Evolutionary conservation across 1,140 invertebrate genomes (phyloP), one percentile per base, ranked within the genome.

Genomic region (Temnothorax curvispinosus): DNA sequence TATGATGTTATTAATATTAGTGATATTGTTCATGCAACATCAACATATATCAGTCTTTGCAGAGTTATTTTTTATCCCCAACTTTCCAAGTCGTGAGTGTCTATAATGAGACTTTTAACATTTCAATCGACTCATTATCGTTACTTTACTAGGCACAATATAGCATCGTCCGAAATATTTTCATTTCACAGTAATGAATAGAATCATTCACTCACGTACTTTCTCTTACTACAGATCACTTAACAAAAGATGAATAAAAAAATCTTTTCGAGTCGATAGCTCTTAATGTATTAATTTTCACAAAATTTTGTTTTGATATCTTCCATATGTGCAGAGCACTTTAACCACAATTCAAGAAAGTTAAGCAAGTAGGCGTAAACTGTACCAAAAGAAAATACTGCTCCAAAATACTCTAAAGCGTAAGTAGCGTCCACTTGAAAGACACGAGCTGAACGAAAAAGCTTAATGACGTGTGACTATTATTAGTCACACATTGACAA

Each of bases 401-500:
- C 77, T 69, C 77, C 47, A 54, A 80, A 80, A 80, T 80, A 47
- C 6, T 69, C n/a, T 13, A 8, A n/a, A 41, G 35, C 13, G 2
- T 35, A 32, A 81, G 13, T n/a, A 35, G 47, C 47, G 56, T 27
- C 52, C 50, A 56, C n/a, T 35, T 54, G 52, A 56, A 65, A 56
- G 50, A 47, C 38, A 32, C 50, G 65, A 69, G 21, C 41, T 54
- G 77, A 81, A 81, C 38, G 78, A 21, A 74, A 38, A 47, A 47
- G 44, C 18, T 84, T 84, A 84, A 75, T 47, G 80, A 84, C 80
- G 69, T 44, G 27, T 27, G 27, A 56, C 69, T 60, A 67, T 84
- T 84, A 84, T 74, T 84, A 84, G 69, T 81, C 54, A 47, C 67
- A 60, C 52, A 75, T 84, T 60, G 78, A 81, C 78, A 81, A 74